Percentiles rank a stretch among this genome's conserved stretches.
Conservation (phyloP, 2,113 vertebrate species). For the Cebus imitator region DNA sequence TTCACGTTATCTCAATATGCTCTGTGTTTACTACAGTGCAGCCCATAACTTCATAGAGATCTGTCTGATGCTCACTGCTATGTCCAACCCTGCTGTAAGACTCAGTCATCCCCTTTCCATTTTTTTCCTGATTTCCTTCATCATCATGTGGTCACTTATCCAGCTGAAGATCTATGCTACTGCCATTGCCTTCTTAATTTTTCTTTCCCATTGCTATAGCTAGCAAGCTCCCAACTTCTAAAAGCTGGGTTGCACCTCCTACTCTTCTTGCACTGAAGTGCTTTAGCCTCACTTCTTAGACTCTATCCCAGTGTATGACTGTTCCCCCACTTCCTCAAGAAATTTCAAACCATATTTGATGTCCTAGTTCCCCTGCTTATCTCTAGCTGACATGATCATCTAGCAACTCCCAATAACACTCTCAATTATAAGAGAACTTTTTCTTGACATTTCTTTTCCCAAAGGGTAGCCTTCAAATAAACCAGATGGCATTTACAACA, state of each 20-base stretch:
- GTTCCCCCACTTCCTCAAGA: not conserved
- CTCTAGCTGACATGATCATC: not conserved
- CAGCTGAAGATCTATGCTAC: not conserved
- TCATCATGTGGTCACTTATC: not conserved
- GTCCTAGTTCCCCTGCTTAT: not conserved
- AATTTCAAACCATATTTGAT: not conserved
- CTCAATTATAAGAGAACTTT: not conserved
- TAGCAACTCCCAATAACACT: not conserved
- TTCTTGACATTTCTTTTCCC: not conserved
- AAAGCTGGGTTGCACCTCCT: not conserved
- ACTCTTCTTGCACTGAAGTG: not conserved
- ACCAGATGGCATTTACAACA: not conserved
- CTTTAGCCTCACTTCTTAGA: not conserved
- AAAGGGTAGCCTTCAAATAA: not conserved
- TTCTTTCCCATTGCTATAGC: not conserved
- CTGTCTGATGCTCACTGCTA: not conserved
- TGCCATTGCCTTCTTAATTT: not conserved
- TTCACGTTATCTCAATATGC: not conserved
- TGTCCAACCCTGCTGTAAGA: not conserved
- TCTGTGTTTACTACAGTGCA: not conserved
- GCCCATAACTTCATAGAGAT: not conserved
- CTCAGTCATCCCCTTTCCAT: not conserved
- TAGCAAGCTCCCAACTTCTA: not conserved
- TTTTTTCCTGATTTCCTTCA: not conserved
- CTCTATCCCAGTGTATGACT: not conserved